phyloP scores from a whole-genome alignment of 2,888 invertebrate species.

The Metallyticus violacea region DNA sequence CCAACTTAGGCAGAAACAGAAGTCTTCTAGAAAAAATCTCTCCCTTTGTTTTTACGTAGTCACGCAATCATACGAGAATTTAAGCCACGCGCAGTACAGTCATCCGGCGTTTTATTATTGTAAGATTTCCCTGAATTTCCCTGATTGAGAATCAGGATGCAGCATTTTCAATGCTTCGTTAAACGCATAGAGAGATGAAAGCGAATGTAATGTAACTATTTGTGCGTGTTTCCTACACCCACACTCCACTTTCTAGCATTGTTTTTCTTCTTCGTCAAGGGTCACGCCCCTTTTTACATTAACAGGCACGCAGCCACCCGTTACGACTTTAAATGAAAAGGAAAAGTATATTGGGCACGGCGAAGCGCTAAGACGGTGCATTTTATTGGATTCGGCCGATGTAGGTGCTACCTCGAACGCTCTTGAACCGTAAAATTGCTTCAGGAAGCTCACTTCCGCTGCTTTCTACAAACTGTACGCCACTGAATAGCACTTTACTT shows the following conservation, averaged over 20 bases:
- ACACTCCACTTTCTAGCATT: background rate
- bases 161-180: background rate
- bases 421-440: background rate
- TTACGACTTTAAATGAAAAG: background rate
- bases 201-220: background rate
- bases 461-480: background rate
- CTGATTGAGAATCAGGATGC: background rate
- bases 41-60: too few species aligned
- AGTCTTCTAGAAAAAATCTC: too few species aligned
- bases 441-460: background rate
- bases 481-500: background rate
- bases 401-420: background rate
- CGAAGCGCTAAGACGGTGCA: background rate
- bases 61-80: too few species aligned
- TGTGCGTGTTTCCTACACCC: background rate
- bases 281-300: background rate
- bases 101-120: too few species aligned
- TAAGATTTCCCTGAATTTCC: background rate
- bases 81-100: too few species aligned
- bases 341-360: background rate
- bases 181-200: background rate
- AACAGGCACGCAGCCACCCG: background rate
- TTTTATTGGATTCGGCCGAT: background rate
- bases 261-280: background rate
- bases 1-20: too few species aligned